Base-by-base conservation (phyloP, 2,888 invertebrate species). In the Aporophyla nigra region DNA sequence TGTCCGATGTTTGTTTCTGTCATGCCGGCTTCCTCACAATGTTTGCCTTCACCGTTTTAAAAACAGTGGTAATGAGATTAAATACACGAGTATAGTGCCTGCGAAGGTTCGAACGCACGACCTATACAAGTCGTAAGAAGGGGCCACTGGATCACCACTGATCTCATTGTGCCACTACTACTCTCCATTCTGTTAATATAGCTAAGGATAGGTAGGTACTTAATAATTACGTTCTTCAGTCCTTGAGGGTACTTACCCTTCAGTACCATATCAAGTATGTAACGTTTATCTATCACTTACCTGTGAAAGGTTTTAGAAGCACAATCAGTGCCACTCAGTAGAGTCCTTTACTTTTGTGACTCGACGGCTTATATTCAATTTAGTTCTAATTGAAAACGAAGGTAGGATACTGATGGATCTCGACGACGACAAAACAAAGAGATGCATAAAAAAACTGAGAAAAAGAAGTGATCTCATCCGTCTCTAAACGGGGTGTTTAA, bases 281-380 rank as follows among this genome's bases (percentile, higher is more conserved):
- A 14, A 75, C 61, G 65, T 72, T 56, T 83, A 21, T 21, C 7
- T 56, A 65, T 43, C 83, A 83, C 73, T 83, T 78, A 69, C 81
- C 68, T 83, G 62, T 27, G 21, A 58, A 54, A 59, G 80, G 83
- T 78, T 65, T 80, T 53, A 33, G 27, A 46, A 59, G 71, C 40
- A n/a, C 43, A 49, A 24, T 56, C 21, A 54, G 16, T 53, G 16
- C 19, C 49, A 24, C 14, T 69, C 27, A 9, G 24, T 19, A 21
- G 21, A 56, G 78, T 49, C 24, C 33, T 27, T 54, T 46, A 33
- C 21, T 58, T 58, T 67, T 12, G 59, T 40, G 66, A 66, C n/a
- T 2, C 12, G 33, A 40, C 27, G 46, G 3, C 33, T 65, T 21
- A 16, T 1, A 43, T 75, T 51, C 27, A 43, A 43, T 75, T 74